Evolutionary conservation across 2,888 invertebrate species (phyloP).

Genomic region (Nymphalis polychloros): DNA sequence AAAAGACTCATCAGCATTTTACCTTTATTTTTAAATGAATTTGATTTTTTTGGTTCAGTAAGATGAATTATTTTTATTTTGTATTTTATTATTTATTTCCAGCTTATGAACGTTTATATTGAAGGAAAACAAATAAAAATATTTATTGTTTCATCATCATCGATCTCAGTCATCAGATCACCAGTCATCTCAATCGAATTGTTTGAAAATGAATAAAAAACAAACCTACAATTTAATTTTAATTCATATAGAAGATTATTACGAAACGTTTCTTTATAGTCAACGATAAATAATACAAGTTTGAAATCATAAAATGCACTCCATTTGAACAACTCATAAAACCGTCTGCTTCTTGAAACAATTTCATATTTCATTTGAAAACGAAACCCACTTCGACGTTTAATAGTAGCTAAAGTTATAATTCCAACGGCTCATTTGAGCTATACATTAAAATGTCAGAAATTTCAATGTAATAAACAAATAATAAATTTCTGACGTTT

Average conservation of each 20-base stretch:
- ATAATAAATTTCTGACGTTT: no score
- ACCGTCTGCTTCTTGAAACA: slow-evolving; percentile 43
- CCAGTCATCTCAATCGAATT: no score
- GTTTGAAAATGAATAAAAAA: no score
- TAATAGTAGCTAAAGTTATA: slow-evolving; percentile 19
- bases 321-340: slow-evolving; percentile 44
- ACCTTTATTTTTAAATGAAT: background rate
- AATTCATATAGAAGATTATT: no score
- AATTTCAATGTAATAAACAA: background rate
- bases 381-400: slow-evolving; percentile 30
- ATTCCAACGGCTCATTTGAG: slow-evolving; percentile 7
- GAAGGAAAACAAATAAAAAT: no score
- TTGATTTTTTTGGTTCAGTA: no score
- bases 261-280: background rate
- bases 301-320: slow-evolving; percentile 42
- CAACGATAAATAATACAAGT: slow-evolving; percentile 21
- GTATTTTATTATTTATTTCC: no score
- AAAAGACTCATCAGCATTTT: background rate
- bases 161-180: no score
- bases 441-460: slow-evolving; percentile 1
- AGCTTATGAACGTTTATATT: no score
- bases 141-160: no score
- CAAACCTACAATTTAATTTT: no score
- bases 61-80: no score
- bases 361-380: slow-evolving; percentile 39